A percentile compares a stretch with the other conserved stretches of the same genome.
phyloP scores from a whole-genome alignment of 2,113 vertebrate species.

The Lophura nycthemera region DNA sequence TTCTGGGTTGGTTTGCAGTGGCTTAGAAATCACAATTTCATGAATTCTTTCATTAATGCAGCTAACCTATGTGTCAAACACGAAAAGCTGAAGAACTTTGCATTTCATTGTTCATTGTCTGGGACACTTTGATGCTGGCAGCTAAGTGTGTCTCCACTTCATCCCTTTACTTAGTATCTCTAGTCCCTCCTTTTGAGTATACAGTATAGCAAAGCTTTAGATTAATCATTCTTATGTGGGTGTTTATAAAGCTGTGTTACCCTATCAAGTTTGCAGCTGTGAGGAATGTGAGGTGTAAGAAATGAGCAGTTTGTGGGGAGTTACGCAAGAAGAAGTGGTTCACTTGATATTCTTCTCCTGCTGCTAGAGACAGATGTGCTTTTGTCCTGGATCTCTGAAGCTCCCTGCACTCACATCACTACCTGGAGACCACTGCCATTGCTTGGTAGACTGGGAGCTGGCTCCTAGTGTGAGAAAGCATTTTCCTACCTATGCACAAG shows the following conservation, averaged over 20 bases:
- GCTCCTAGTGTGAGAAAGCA: background rate
- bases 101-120: background rate
- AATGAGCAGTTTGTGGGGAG: background rate
- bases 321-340: fast-evolving
- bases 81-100: background rate
- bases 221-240: background rate
- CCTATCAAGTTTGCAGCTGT: background rate
- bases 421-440: background rate
- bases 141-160: background rate
- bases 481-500: background rate
- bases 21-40: background rate
- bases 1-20: background rate
- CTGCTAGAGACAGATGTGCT: background rate
- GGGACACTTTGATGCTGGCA: background rate
- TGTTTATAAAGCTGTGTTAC: background rate
- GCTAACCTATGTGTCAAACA: background rate
- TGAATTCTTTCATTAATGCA: background rate
- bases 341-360: background rate
- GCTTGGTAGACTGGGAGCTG: background rate
- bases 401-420: background rate
- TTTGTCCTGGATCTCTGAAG: background rate
- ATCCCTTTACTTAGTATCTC: background rate
- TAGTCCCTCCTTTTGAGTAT: background rate
- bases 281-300: background rate
- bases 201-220: background rate